Evolutionary conservation across 2,888 invertebrate species (phyloP).

Genomic region (Xestia xanthographa): DNA sequence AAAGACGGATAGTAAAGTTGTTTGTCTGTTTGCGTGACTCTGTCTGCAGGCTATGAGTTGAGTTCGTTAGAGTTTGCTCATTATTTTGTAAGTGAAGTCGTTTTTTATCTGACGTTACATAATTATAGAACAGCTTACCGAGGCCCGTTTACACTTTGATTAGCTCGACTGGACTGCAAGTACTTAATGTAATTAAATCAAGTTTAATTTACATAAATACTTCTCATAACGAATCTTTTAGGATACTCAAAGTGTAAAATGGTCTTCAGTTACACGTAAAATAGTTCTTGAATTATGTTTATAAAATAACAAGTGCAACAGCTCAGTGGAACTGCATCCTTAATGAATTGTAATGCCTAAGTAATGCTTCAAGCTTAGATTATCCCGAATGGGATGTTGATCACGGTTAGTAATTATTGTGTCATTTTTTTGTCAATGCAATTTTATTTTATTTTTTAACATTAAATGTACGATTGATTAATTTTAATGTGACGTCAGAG

Average conservation of each 20-base stretch:
- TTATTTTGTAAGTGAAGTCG: constrained; percentile 56
- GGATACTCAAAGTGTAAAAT: constrained; percentile 4
- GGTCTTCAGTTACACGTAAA: background rate
- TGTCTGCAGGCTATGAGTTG: constrained; percentile 10
- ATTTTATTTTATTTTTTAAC: constrained; percentile 2
- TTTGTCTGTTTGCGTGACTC: constrained; percentile 12
- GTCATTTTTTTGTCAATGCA: constrained; percentile 24
- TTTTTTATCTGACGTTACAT: constrained; percentile 52
- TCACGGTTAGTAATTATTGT: constrained; percentile 2
- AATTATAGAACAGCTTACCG: no score
- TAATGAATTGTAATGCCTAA: constrained; percentile 5
- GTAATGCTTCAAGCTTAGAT: background rate
- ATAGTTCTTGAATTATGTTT: background rate
- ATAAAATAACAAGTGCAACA: constrained; percentile 1
- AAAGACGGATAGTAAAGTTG: constrained; percentile 1
- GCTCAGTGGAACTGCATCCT: background rate
- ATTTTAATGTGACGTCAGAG: constrained; percentile 51
- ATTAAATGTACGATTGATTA: constrained; percentile 1
- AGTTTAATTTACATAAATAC: background rate
- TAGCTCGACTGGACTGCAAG: background rate
- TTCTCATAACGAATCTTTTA: background rate
- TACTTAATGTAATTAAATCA: constrained; percentile 21
- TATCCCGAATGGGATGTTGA: background rate
- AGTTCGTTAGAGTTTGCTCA: constrained; percentile 41
- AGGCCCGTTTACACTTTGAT: constrained; percentile 6